These are phyloP conservation scores for Penaeus monodon DNA, from an alignment of 2,888 invertebrate species.

Conservation along the genomic window DNA sequence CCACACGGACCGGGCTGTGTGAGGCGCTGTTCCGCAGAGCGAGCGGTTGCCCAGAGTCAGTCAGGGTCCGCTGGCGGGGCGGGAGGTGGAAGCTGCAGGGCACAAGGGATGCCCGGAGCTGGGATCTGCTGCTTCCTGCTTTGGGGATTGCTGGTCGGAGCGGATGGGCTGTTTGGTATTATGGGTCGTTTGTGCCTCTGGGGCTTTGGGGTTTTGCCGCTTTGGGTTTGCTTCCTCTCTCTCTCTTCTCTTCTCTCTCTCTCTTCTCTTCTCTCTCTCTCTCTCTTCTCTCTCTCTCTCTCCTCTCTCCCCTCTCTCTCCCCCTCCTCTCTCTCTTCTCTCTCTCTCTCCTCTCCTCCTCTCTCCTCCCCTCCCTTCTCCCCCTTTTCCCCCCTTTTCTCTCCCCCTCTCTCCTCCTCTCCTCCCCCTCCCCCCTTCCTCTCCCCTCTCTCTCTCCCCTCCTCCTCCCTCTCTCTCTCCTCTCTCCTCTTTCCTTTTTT, in stretches of 20 bases:
- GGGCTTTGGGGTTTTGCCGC: neutral
- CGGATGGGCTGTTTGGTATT: neutral
- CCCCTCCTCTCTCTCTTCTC: neutral
- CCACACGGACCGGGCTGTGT: conserved; percentile 9
- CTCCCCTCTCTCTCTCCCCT: no score
- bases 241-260: neutral
- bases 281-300: neutral
- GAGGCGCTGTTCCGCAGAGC: no score
- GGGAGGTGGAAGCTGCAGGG: neutral
- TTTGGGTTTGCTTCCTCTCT: no score
- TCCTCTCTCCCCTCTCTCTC: no score
- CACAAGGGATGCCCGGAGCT: no score
- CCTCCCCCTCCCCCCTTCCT: no score
- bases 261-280: neutral
- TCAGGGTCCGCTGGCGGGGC: neutral
- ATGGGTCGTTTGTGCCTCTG: no score
- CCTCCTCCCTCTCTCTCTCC: no score
- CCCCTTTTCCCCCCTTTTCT: neutral
- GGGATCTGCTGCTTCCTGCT: no score
- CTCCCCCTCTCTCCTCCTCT: no score
- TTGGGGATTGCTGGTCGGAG: neutral
- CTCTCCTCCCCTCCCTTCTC: neutral
- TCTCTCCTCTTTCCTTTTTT: no score
- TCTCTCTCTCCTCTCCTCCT: neutral
- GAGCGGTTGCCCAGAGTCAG: neutral